Evolutionary conservation across 2,888 invertebrate species (phyloP).

Genomic region (Elmis aenea): DNA sequence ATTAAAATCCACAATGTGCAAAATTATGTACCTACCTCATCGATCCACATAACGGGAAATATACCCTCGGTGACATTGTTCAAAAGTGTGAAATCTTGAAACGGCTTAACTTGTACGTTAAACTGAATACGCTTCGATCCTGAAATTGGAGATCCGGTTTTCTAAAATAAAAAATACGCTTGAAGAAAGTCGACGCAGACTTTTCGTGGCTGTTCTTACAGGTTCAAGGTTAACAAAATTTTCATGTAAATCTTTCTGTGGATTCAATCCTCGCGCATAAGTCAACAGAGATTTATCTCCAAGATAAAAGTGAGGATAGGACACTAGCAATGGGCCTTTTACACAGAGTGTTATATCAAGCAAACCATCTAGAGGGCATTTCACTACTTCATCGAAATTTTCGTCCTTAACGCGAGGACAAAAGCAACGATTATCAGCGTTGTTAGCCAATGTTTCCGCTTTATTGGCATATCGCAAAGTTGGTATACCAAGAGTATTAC

Average conservation of each 20-base stretch:
- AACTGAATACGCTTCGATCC: slow-evolving; percentile 54
- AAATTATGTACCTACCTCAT: too few relatives aligned
- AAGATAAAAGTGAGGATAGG: slow-evolving; percentile 63
- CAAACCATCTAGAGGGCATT: slow-evolving; percentile 53
- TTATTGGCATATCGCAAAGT: slow-evolving; percentile 50
- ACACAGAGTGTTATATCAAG: slow-evolving; percentile 52
- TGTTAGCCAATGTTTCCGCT: slow-evolving; percentile 45
- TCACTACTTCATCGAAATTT: slow-evolving; percentile 48
- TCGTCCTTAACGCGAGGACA: slow-evolving; percentile 48
- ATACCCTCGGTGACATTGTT: slow-evolving; percentile 51
- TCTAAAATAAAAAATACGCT: slow-evolving; percentile 37
- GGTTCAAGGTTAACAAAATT: slow-evolving; percentile 59
- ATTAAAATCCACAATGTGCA: too few relatives aligned
- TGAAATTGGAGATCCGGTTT: slow-evolving; percentile 51
- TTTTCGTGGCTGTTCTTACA: too few relatives aligned
- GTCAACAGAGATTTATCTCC: slow-evolving; percentile 51
- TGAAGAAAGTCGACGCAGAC: too few relatives aligned
- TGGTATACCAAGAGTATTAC: slow-evolving; percentile 46
- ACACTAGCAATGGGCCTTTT: slow-evolving; percentile 58
- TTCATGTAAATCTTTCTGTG: slow-evolving; percentile 52
- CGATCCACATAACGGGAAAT: slow-evolving; percentile 57
- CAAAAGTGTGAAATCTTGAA: slow-evolving; percentile 47
- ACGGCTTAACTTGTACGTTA: slow-evolving; percentile 50
- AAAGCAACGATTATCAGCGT: slow-evolving; percentile 51
- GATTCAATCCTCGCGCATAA: slow-evolving; percentile 52